phyloP scores from a whole-genome alignment of 1,140 invertebrate species.

The Vollenhovia emeryi region DNA sequence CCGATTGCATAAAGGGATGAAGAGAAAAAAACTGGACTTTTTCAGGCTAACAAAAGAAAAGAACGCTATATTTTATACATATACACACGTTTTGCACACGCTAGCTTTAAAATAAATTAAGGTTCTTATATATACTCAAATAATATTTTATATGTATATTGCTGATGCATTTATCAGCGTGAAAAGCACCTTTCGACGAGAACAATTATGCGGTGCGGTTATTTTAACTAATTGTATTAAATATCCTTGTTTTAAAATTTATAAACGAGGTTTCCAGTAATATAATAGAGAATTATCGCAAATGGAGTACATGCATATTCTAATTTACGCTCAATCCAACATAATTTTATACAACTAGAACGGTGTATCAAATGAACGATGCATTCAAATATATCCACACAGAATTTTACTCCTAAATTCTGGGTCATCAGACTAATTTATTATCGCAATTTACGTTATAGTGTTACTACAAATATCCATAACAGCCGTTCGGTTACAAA shows the following conservation, averaged over 20 bases:
- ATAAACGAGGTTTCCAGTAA: background rate
- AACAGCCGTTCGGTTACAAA: conserved; percentile 42
- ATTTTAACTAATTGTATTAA: background rate
- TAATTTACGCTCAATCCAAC: conserved; percentile 3
- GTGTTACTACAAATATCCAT: background rate
- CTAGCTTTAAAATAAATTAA: background rate
- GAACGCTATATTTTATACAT: conserved; percentile 2
- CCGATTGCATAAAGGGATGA: background rate
- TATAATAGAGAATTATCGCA: background rate
- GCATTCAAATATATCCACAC: background rate
- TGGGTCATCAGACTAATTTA: background rate
- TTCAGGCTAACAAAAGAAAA: conserved; percentile 3
- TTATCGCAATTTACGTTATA: background rate
- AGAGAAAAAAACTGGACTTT: conserved; percentile 1
- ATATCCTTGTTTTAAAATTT: conserved; percentile 16
- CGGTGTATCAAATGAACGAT: background rate
- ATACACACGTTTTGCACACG: background rate
- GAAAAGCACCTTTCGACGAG: background rate
- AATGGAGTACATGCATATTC: background rate
- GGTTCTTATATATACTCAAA: background rate
- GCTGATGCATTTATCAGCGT: background rate
- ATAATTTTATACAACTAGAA: background rate
- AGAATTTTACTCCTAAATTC: background rate
- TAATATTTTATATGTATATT: background rate
- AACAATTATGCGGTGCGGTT: background rate